phyloP scores from a whole-genome alignment of 2,888 invertebrate species.

The Terebella lapidaria region DNA sequence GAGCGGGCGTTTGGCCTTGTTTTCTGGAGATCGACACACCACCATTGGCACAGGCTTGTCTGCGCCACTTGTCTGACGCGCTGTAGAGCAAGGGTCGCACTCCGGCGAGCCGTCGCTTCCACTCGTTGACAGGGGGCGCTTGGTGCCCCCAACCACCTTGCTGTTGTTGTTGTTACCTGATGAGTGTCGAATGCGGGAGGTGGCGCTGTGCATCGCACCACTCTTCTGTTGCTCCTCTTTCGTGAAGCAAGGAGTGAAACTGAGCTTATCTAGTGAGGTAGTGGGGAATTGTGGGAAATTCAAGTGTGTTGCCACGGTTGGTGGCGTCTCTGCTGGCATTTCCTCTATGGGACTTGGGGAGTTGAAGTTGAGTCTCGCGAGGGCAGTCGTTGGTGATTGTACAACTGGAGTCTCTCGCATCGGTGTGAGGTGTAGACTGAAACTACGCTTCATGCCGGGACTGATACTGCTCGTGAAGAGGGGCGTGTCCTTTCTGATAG shows the following conservation, averaged over 20 bases:
- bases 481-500: background rate
- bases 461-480: background rate
- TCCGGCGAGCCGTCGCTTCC: slow-evolving; percentile 11
- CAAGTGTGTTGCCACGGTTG: background rate
- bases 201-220: background rate
- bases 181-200: background rate
- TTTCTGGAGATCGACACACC: slow-evolving; percentile 33
- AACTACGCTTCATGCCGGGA: background rate
- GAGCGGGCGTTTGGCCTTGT: slow-evolving; percentile 36
- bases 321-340: background rate
- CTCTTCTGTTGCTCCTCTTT: slow-evolving; percentile 2
- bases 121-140: slow-evolving; percentile 22
- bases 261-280: slow-evolving; percentile 49
- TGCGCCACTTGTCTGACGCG: background rate
- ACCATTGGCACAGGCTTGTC: background rate
- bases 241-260: slow-evolving; percentile 39
- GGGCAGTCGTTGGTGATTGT: slow-evolving; percentile 53
- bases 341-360: slow-evolving; percentile 13
- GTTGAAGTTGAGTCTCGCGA: slow-evolving; percentile 50
- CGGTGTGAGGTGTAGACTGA: background rate
- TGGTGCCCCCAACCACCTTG: slow-evolving; percentile 14
- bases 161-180: background rate
- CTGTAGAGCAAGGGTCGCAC: background rate
- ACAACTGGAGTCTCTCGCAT: slow-evolving; percentile 14
- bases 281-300: slow-evolving; percentile 35